Evolutionary conservation across 2,888 invertebrate genomes (phyloP).

Genomic region (Cephus sareptanus): DNA sequence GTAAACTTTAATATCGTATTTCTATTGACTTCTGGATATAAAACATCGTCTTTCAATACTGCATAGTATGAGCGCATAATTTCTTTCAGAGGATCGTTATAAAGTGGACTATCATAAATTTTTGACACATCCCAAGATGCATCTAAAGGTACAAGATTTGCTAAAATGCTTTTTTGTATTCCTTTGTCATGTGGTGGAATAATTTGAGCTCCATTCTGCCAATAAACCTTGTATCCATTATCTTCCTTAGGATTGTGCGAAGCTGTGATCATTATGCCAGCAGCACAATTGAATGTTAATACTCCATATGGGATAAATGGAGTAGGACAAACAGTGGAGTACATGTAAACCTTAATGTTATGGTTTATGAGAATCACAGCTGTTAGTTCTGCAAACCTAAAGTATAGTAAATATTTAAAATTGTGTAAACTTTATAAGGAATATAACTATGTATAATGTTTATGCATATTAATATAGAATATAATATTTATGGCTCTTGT

Average conservation of each 20-base stretch:
- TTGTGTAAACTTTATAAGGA: not conserved
- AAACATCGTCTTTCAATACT: constrained; percentile 70
- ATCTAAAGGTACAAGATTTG: constrained; percentile 80
- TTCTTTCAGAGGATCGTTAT: constrained; percentile 78
- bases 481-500: constrained; percentile 13
- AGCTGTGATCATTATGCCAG: constrained; percentile 94
- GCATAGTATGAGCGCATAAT: constrained; percentile 77
- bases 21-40: constrained; percentile 70
- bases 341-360: constrained; percentile 84
- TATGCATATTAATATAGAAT: constrained; percentile 4
- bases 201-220: constrained; percentile 95
- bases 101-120: constrained; percentile 69
- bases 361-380: constrained; percentile 83
- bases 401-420: constrained; percentile 18
- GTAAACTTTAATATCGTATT: constrained; percentile 75
- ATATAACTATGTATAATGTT: not conserved
- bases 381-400: constrained; percentile 89
- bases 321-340: constrained; percentile 85
- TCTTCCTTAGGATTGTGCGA: constrained; percentile 96
- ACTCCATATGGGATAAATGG: constrained; percentile 94
- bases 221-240: constrained; percentile 98
- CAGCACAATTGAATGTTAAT: constrained; percentile 77
- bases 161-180: constrained; percentile 82
- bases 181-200: constrained; percentile 90
- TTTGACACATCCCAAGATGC: constrained; percentile 81